A percentile compares a stretch with the other conserved stretches of the same genome.
Evolutionary conservation across 1,140 invertebrate species (phyloP).

Genomic region (Pemphigus obesinymphae): DNA sequence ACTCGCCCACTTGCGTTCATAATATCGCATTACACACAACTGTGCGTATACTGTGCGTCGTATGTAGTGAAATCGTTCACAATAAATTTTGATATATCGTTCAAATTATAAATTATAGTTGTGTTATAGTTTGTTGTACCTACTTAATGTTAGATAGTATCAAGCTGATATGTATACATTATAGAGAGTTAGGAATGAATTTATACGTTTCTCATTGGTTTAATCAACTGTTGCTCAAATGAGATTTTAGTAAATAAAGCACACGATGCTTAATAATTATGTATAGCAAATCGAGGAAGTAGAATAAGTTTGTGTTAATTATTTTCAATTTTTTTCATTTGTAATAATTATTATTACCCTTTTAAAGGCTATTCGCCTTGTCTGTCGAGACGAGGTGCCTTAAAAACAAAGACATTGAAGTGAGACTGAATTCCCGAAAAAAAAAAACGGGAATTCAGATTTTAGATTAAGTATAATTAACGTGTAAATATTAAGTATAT

Average conservation of each 20-base stretch:
- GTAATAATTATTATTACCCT: conserved; percentile 39
- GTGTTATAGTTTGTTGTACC: too few species aligned
- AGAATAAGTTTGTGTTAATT: not conserved
- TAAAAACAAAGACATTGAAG: conserved; percentile 17
- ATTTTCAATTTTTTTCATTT: not conserved
- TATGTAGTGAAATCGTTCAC: too few species aligned
- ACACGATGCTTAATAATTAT: not conserved
- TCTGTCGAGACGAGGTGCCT: not conserved
- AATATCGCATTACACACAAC: too few species aligned
- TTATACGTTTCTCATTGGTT: not conserved
- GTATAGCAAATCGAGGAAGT: not conserved
- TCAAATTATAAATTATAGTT: not conserved
- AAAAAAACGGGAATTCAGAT: conserved; percentile 1
- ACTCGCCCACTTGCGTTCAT: too few species aligned
- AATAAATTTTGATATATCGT: not conserved
- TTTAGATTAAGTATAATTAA: not conserved
- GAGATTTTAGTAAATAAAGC: not conserved
- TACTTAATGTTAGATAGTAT: too few species aligned
- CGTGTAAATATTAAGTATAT: not conserved
- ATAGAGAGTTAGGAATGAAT: too few species aligned
- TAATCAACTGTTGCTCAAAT: not conserved
- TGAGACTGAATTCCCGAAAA: conserved; percentile 20
- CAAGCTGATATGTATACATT: too few species aligned
- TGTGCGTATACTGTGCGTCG: too few species aligned
- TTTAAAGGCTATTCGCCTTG: conserved; percentile 23